Percentiles rank a stretch among this genome's conserved stretches.
Conservation (phyloP, 2,113 vertebrate species). For the Clarias gariepinus region DNA sequence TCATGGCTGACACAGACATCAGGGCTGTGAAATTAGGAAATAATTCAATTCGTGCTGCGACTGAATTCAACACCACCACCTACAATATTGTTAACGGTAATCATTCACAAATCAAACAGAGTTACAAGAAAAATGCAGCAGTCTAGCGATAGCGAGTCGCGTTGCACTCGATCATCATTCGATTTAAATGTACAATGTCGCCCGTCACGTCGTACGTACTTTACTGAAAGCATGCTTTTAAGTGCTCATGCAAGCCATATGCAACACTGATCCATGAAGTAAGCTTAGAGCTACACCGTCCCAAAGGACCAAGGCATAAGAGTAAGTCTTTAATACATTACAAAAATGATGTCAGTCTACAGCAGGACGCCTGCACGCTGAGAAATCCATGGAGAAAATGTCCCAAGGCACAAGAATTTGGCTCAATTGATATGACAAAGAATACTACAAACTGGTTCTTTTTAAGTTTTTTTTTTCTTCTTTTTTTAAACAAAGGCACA, state of each 20-base stretch:
- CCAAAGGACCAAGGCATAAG: constrained; percentile 19
- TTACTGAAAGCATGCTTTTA: constrained; percentile 9
- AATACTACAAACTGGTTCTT: constrained; percentile 35
- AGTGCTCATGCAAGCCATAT: constrained; percentile 23
- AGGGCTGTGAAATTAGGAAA: neutral
- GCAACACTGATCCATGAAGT: constrained; percentile 10
- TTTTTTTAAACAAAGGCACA: constrained; percentile 66
- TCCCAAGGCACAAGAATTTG: constrained; percentile 73
- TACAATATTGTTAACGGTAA: neutral
- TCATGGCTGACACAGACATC: constrained; percentile 72
- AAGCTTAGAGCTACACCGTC: constrained; percentile 19
- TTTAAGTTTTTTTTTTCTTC: too few relatives aligned
- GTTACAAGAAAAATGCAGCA: constrained; percentile 2
- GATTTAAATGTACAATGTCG: neutral
- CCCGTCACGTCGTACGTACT: neutral
- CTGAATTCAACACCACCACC: constrained; percentile 10
- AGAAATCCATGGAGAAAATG: constrained; percentile 52
- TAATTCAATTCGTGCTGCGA: neutral
- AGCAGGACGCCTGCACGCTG: constrained; percentile 18
- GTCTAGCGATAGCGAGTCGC: neutral
- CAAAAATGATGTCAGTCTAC: constrained; percentile 19
- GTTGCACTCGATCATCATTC: neutral
- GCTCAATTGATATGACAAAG: constrained; percentile 47
- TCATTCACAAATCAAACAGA: constrained; percentile 20
- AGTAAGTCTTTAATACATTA: constrained; percentile 26